These are phyloP conservation scores for Penaeus vannamei DNA, from an alignment of 1,140 invertebrate genomes.

Conservation along the genomic window DNA sequence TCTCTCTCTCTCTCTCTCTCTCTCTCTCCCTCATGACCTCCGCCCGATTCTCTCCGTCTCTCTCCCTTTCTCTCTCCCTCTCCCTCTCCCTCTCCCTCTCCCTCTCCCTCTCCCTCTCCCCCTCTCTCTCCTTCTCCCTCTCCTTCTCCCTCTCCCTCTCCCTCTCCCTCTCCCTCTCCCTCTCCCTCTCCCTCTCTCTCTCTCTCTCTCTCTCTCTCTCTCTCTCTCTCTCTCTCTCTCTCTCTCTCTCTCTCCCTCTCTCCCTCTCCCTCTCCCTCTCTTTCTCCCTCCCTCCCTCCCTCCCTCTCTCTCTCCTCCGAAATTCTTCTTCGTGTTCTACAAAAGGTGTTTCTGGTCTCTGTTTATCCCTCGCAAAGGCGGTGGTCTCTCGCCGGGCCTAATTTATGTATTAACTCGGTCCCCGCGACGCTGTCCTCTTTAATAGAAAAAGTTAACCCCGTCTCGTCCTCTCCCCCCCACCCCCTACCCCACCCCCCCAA, in stretches of 20 bases:
- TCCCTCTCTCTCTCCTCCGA: background rate
- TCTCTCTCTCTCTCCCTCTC: background rate
- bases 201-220: slow-evolving; percentile 24
- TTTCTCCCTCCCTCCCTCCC: background rate
- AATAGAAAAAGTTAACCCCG: no score
- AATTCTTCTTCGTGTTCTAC: no score
- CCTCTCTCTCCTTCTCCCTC: slow-evolving; percentile 31
- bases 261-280: background rate
- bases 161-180: background rate
- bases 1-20: slow-evolving; percentile 8
- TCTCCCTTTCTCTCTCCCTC: background rate
- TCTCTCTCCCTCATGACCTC: background rate
- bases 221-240: background rate
- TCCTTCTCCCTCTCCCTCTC: background rate
- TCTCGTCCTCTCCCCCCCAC: no score
- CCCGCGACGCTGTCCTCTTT: no score
- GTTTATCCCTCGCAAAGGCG: no score
- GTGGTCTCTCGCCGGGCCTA: no score
- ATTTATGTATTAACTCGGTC: no score
- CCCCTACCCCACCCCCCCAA: no score
- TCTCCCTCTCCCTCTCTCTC: background rate
- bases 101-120: background rate
- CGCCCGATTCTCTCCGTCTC: slow-evolving; percentile 16
- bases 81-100: background rate
- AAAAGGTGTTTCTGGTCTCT: no score